Evolutionary conservation across 2,888 invertebrate genomes (phyloP), one percentile per base, ranked within the genome.

Genomic region (Chaitophorus viminalis): DNA sequence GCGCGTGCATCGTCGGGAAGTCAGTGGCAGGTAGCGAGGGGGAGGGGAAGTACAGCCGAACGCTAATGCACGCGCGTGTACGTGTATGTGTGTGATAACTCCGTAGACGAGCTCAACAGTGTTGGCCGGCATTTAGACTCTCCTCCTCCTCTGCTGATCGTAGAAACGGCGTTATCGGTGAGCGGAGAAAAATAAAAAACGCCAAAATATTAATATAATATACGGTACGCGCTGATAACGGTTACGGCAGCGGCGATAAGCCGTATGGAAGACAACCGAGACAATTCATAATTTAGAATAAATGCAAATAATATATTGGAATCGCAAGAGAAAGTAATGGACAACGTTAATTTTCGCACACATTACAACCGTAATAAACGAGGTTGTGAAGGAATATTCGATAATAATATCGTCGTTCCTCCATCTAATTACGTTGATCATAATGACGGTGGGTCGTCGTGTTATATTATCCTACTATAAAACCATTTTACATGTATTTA

Each of bases 401-500:
- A 9, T 39, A 39, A 39, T 39, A 39, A 4, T 54, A 4, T 54
- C 54, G 3, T 54, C 18, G 11, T 11, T 18, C 54, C 17, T 54
- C 18, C 18, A 9, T 17, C 54, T 18, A 18, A 52, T 52, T 11
- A 52, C 8, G 11, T 18, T 18, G 18, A 54, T 21, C 17, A 54
- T 54, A 18, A 54, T 18, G 11, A 54, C 21, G 54, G 4, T 18
- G 54, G 46, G 1, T 54, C 21, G 21, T 54, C 18, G 54, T 54
- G 21, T 21, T 5, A 54, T 21, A 54, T 54, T 54, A 54, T 18
- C 54, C 11, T 17, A 4, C 1, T 25, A 65, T 25, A 65, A 65
- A 65, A 65, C 65, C 65, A 9, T 65, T 77, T 29, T 21, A 77
- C 29, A 77, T 46, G 31, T 31, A 77, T 77, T 77, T 77, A 77